Conservation (phyloP, 2,797 vertebrate species). For the Siniperca scherzeri region DNA sequence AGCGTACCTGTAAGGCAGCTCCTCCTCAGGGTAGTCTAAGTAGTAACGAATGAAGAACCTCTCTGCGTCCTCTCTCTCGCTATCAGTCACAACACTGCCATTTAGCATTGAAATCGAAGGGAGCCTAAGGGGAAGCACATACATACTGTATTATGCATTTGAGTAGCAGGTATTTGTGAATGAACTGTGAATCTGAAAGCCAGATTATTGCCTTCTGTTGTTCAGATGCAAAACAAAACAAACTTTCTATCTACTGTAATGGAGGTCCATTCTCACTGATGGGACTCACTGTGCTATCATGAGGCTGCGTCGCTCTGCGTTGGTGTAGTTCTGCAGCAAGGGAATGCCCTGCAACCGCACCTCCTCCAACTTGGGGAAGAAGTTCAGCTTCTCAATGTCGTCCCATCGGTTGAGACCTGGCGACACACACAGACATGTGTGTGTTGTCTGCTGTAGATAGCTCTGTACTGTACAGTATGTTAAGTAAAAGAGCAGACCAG, state of each 20-base stretch:
- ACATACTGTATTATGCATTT: background rate
- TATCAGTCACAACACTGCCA: conserved; percentile 92
- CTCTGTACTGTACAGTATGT: background rate
- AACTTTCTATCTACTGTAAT: background rate
- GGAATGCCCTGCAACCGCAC: conserved; percentile 95
- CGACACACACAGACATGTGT: background rate
- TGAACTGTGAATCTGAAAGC: background rate
- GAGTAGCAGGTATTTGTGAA: background rate
- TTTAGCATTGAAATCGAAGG: conserved; percentile 93
- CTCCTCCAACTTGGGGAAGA: conserved; percentile 96
- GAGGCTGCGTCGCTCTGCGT: conserved; percentile 94
- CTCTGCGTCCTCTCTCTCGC: conserved; percentile 96
- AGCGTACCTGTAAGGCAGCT: conserved; percentile 80
- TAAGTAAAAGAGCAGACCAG: background rate
- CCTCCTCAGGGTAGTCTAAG: conserved; percentile 91
- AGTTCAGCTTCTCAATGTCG: conserved; percentile 97
- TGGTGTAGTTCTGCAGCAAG: conserved; percentile 94
- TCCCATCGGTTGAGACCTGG: conserved; percentile 95
- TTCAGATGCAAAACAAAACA: background rate
- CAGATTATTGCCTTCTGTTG: background rate
- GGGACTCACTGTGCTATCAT: conserved; percentile 90
- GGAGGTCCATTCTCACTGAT: background rate
- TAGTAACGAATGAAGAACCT: conserved; percentile 97
- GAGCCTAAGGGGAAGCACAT: conserved; percentile 84
- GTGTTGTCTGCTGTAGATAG: background rate